phyloP scores from a whole-genome alignment of 2,797 vertebrate species.

The Muscicapa striata region DNA sequence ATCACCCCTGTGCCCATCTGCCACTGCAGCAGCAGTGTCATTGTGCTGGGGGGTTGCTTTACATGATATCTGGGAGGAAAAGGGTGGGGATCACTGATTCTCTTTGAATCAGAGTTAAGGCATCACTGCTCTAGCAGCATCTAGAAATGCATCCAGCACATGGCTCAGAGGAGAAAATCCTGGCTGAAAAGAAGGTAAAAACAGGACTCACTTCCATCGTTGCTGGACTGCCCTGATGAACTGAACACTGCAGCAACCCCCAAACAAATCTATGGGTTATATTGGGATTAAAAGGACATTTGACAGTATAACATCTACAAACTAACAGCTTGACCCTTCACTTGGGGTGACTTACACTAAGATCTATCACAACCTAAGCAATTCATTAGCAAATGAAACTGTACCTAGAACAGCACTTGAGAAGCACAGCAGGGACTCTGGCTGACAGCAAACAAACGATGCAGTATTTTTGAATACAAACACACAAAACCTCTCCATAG shows the following conservation, averaged over 20 bases:
- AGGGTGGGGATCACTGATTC: not conserved
- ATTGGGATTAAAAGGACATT: not conserved
- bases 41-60: rapidly evolving
- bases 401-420: not conserved
- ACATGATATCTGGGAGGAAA: not conserved
- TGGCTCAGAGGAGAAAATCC: not conserved
- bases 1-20: not conserved
- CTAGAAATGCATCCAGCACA: rapidly evolving
- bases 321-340: not conserved
- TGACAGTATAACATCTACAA: not conserved
- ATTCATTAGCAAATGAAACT: not conserved
- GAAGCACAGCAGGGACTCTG: not conserved
- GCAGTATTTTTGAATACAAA: not conserved
- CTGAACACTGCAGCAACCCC: not conserved
- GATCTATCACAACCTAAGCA: not conserved
- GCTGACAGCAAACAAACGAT: not conserved
- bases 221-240: not conserved
- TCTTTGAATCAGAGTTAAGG: not conserved
- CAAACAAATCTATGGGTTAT: not conserved
- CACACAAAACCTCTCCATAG: not conserved
- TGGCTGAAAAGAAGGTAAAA: not conserved
- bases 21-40: not conserved
- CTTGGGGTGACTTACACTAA: not conserved
- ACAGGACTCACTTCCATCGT: not conserved
- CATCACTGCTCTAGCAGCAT: not conserved